These are phyloP conservation scores for Danio kyathit DNA, from an alignment of 2,797 vertebrate species.

Conservation along the genomic window DNA sequence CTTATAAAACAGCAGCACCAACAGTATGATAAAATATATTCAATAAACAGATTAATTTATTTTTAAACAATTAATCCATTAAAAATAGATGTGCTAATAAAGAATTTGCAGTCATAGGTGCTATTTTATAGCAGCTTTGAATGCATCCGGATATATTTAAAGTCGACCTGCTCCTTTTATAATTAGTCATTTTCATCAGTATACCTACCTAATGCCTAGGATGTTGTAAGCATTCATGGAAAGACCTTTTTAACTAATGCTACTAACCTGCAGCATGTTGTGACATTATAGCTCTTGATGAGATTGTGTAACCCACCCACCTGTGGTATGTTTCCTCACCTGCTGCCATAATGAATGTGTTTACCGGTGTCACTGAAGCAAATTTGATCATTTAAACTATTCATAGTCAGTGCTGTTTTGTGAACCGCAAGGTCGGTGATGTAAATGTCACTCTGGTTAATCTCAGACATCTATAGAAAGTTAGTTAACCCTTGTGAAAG, in stretches of 20 bases:
- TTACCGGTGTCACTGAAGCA: conserved; percentile 17
- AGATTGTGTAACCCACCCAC: conserved; percentile 30
- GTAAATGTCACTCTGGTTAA: background rate
- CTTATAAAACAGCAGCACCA: background rate
- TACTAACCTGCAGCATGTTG: conserved; percentile 14
- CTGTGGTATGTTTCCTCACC: conserved; percentile 9
- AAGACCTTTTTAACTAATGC: conserved; percentile 25
- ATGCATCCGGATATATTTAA: background rate
- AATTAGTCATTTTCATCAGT: background rate
- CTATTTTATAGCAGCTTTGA: background rate
- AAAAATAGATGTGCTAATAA: background rate
- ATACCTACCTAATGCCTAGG: background rate
- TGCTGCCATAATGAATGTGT: conserved; percentile 12
- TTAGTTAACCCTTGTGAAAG: background rate
- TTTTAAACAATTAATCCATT: background rate
- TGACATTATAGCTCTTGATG: background rate
- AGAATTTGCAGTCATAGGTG: background rate
- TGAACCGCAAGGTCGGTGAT: background rate
- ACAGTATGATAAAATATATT: conserved; percentile 5
- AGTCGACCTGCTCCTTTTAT: background rate
- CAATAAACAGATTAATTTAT: background rate
- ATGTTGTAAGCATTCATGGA: background rate
- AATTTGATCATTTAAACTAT: conserved; percentile 6
- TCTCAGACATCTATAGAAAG: background rate
- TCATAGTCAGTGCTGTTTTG: conserved; percentile 4